A percentile compares a stretch with the other conserved stretches of the same genome.
Evolutionary conservation across 2,888 invertebrate species (phyloP).

Genomic region (Tachina grossa): DNA sequence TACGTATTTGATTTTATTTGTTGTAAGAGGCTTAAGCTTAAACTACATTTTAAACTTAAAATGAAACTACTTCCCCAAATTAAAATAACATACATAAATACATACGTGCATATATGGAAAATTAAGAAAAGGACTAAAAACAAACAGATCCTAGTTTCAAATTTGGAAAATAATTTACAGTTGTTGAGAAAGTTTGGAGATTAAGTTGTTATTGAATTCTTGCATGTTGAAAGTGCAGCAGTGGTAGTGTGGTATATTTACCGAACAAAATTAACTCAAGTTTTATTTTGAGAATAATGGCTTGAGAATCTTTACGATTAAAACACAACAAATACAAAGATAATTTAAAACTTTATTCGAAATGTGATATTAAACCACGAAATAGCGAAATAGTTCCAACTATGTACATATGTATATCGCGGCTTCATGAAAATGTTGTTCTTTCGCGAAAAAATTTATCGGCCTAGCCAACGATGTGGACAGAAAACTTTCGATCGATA

Average conservation of each 20-base stretch:
- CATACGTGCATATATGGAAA: not conserved
- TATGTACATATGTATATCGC: too few relatives aligned
- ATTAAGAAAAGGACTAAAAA: not conserved
- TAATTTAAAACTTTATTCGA: not conserved
- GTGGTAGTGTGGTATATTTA: too few relatives aligned
- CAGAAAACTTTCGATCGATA: too few relatives aligned
- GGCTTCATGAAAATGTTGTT: too few relatives aligned
- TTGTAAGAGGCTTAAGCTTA: slow-evolving; percentile 66
- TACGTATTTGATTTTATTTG: slow-evolving; percentile 52
- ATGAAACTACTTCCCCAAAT: slow-evolving; percentile 5
- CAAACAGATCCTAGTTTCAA: slow-evolving; percentile 26
- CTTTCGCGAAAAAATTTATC: too few relatives aligned
- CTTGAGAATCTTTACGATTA: not conserved
- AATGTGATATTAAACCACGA: not conserved
- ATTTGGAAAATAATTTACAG: too few relatives aligned
- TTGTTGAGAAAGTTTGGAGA: not conserved
- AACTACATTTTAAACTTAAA: slow-evolving; percentile 39
- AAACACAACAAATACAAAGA: not conserved
- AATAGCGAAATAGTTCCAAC: not conserved
- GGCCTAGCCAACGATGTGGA: too few relatives aligned
- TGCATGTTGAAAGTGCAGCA: not conserved
- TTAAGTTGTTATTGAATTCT: not conserved
- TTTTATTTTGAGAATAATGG: too few relatives aligned
- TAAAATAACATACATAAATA: not conserved
- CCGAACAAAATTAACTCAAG: too few relatives aligned